Evolutionary conservation across 2,888 invertebrate species (phyloP).

Genomic region (Tenodera sinensis): DNA sequence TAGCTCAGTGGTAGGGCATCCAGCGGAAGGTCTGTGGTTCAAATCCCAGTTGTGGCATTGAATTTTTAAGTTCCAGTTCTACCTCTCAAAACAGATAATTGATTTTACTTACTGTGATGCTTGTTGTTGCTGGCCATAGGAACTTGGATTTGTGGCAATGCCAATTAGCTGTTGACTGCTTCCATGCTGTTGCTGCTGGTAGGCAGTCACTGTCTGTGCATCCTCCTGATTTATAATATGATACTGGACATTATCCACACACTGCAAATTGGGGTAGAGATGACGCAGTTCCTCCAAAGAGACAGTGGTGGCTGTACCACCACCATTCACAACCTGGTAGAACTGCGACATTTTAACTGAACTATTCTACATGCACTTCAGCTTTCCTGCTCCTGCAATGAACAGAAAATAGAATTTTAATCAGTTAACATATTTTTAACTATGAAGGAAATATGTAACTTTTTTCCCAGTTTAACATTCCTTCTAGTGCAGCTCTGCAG

Average conservation of each 20-base stretch:
- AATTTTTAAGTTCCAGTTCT: too few species aligned
- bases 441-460: too few species aligned
- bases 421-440: too few species aligned
- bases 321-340: conserved; percentile 20
- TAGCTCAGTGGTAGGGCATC: too few species aligned
- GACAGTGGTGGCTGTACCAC: neutral
- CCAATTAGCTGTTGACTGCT: conserved; percentile 7
- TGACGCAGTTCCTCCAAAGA: conserved; percentile 14
- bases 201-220: neutral
- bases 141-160: neutral
- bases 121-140: neutral
- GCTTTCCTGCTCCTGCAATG: neutral
- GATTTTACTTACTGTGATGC: neutral
- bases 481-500: too few species aligned
- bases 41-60: too few species aligned
- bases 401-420: neutral
- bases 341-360: conserved; percentile 12
- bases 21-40: too few species aligned
- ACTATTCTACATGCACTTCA: neutral
- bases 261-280: conserved; percentile 8
- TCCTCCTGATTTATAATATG: conserved; percentile 17
- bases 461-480: too few species aligned
- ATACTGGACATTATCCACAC: conserved; percentile 14
- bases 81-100: too few species aligned
- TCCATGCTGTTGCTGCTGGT: neutral